These are phyloP conservation scores for Hedychridium roseum DNA, from an alignment of 2,888 invertebrate species.

Conservation along the genomic window DNA sequence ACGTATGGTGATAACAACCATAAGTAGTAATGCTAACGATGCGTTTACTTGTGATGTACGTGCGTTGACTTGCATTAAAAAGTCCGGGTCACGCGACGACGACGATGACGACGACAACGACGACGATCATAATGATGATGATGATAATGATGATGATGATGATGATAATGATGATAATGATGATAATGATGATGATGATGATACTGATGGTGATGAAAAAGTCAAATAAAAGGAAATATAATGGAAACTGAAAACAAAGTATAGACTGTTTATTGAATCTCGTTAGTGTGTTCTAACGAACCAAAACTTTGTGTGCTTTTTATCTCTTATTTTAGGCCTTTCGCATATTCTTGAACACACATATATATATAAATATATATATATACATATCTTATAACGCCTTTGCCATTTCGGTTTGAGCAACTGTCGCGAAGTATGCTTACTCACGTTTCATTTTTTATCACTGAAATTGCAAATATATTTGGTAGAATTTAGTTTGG, in stretches of 20 bases:
- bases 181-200: no score
- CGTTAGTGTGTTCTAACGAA: conserved; percentile 37
- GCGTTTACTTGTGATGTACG: conserved; percentile 62
- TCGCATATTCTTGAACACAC: conserved; percentile 27
- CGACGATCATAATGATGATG: no score
- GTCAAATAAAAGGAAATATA: conserved; percentile 64
- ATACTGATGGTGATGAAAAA: conserved; percentile 62
- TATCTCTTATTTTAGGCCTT: conserved; percentile 28
- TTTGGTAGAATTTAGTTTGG: conserved; percentile 37
- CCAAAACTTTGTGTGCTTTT: conserved; percentile 33
- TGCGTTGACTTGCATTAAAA: conserved; percentile 60
- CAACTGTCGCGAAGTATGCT: conserved; percentile 41
- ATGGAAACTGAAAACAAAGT: conserved; percentile 60
- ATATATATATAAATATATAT: no score
- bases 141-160: no score
- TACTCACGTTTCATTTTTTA: conserved; percentile 26
- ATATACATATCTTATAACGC: background rate
- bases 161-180: no score
- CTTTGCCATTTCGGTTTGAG: conserved; percentile 30
- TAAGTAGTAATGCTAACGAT: conserved; percentile 61
- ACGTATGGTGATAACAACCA: conserved; percentile 55
- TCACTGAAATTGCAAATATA: conserved; percentile 19
- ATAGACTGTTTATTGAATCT: conserved; percentile 57
- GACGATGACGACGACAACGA: no score
- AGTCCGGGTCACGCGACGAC: conserved; percentile 62